phyloP scores from a whole-genome alignment of 2,113 vertebrate genomes.

The Clarias batrachus region DNA sequence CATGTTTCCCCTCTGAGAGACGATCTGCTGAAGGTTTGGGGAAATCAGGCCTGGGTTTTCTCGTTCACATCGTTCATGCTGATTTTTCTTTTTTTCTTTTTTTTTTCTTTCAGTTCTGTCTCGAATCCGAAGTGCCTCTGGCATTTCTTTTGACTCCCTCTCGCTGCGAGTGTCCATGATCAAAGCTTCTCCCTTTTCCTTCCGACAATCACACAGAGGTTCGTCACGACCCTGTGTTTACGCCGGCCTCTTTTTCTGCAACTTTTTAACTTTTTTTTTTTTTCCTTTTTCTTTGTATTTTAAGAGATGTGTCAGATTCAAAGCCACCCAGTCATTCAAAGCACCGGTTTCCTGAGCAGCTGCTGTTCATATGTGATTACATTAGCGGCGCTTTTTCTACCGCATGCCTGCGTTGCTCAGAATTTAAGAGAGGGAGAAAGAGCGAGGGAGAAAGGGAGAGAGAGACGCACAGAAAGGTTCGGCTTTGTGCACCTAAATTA shows the following conservation, averaged over 20 bases:
- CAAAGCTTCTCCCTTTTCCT: conserved; percentile 45
- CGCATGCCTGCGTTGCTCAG: conserved; percentile 19
- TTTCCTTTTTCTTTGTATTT: background rate
- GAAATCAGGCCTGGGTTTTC: conserved; percentile 46
- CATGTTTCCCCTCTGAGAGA: conserved; percentile 18
- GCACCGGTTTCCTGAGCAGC: conserved; percentile 37
- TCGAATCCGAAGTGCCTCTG: conserved; percentile 39
- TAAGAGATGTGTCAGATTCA: conserved; percentile 30
- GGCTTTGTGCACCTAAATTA: conserved; percentile 25
- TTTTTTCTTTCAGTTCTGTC: background rate
- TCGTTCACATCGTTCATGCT: conserved; percentile 20
- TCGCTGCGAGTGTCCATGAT: conserved; percentile 49
- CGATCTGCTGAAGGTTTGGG: conserved; percentile 39
- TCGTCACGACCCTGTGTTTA: conserved; percentile 38
- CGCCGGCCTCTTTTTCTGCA: conserved; percentile 19
- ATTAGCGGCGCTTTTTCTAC: conserved; percentile 40
- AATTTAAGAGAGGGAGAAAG: conserved; percentile 7
- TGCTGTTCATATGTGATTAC: conserved; percentile 50
- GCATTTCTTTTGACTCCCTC: conserved; percentile 46
- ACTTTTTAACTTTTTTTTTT: conserved; percentile 5
- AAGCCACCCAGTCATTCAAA: conserved; percentile 34
- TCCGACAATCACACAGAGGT: conserved; percentile 44
- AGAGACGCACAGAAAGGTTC: background rate
- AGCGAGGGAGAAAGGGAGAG: background rate
- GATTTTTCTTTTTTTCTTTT: conserved; percentile 6